A percentile compares a stretch with the other conserved stretches of the same genome.
Evolutionary conservation across 2,113 vertebrate species (phyloP).

Genomic region (Gasterosteus nipponicus): DNA sequence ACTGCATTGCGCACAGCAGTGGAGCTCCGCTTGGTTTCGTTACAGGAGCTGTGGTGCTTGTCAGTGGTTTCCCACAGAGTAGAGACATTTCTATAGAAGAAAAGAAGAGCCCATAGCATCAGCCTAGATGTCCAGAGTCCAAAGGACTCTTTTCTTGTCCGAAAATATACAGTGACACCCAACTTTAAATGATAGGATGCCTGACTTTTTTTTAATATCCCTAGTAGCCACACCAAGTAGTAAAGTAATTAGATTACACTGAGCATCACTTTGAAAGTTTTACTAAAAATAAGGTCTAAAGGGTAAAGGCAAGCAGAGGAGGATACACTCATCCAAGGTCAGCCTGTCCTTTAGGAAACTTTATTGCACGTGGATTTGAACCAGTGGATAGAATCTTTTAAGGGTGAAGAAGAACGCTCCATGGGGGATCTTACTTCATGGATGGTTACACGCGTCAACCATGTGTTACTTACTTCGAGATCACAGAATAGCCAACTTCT

Average conservation of each 20-base stretch:
- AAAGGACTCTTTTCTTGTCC: not conserved
- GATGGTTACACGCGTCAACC: not conserved
- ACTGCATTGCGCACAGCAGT: not conserved
- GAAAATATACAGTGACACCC: not conserved
- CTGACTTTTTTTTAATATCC: not conserved
- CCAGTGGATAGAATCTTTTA: not conserved
- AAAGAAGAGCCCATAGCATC: not conserved
- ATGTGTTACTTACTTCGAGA: not conserved
- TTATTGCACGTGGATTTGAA: not conserved
- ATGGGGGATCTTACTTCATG: not conserved
- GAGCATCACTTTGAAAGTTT: not conserved
- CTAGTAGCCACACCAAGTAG: not conserved
- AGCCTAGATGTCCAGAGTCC: not conserved
- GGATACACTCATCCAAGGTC: not conserved
- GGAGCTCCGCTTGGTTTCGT: not conserved
- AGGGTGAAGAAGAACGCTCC: too few species aligned
- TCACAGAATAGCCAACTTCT: not conserved
- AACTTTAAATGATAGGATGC: not conserved
- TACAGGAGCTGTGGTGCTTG: not conserved
- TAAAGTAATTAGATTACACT: not conserved
- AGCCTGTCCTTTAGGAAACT: not conserved
- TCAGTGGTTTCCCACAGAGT: not conserved
- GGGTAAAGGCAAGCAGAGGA: constrained; percentile 16
- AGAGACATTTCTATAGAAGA: not conserved
- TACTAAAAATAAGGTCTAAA: not conserved